Conservation (phyloP, 2,113 vertebrate species). For the Macaca fascicularis region T2T-MFA8v1.1 NC_088379.1:30045001-30045500, state of each 20-base stretch:
- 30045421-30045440: neutral
- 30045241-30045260: neutral
- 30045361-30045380: neutral
- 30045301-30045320: neutral
- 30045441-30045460: neutral
- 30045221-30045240: neutral
- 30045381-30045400: neutral
- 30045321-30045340: neutral
- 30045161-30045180: neutral
- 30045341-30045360: neutral
- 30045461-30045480: neutral
- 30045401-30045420: neutral
- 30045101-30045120: neutral
- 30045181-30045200: slow-evolving; percentile 2
- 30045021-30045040: neutral
- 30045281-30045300: neutral
- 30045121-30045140: neutral
- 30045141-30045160: neutral
- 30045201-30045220: neutral
- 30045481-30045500: neutral
- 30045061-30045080: neutral
- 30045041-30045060: neutral
- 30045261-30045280: neutral
- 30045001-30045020: neutral
- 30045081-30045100: neutral